phyloP scores from a whole-genome alignment of 2,113 vertebrate genomes.

The Pygoscelis antarcticus region DNA sequence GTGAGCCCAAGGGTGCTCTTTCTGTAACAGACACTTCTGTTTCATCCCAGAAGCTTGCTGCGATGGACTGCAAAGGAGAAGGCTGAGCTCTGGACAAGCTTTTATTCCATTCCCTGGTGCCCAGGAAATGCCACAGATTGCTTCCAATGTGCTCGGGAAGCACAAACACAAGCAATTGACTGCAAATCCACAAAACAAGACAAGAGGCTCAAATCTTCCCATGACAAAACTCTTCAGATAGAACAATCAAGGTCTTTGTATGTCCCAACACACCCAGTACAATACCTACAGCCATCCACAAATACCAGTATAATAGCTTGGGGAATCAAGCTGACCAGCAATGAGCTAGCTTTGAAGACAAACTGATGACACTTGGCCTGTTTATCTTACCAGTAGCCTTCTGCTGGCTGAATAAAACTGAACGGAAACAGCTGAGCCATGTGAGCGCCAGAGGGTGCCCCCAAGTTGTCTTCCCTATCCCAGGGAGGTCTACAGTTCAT shows the following conservation, averaged over 20 bases:
- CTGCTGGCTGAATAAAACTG: background rate
- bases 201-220: background rate
- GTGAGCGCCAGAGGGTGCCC: background rate
- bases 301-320: background rate
- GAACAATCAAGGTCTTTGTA: background rate
- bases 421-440: background rate
- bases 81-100: background rate
- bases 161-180: background rate
- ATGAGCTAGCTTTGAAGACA: background rate
- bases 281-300: background rate
- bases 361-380: background rate
- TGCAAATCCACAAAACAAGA: background rate
- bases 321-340: background rate
- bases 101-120: background rate
- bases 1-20: background rate
- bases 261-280: background rate
- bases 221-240: background rate
- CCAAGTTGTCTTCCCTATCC: background rate
- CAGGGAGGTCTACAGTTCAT: background rate
- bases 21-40: background rate
- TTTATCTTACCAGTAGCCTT: background rate
- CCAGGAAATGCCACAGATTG: background rate
- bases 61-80: background rate
- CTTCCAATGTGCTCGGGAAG: accelerated
- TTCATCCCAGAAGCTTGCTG: background rate